Conservation (phyloP, 1,140 invertebrate species). For the Scaptomyza graminum region DNA sequence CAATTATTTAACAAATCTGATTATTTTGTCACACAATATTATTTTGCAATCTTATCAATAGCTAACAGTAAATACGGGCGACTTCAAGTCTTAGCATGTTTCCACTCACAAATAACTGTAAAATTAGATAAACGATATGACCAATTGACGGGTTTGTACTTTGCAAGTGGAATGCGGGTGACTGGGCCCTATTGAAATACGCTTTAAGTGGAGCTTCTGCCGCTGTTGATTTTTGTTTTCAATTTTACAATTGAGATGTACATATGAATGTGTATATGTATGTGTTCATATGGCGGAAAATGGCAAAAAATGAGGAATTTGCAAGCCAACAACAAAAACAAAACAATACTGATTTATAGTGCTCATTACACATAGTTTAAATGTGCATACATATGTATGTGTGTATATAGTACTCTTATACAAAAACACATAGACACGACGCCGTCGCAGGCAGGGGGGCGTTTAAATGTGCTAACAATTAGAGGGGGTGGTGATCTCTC, state of each 20-base stretch:
- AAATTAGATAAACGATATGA: conserved; percentile 37
- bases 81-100: conserved; percentile 24
- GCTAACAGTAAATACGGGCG: background rate
- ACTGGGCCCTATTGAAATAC: conserved; percentile 15
- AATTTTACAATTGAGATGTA: conserved; percentile 14
- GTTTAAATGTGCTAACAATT: conserved; percentile 41
- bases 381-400: no score
- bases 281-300: conserved; percentile 40
- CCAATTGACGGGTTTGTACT: conserved; percentile 10
- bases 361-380: conserved; percentile 36
- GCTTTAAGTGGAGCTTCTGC: conserved; percentile 5
- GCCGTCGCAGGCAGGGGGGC: conserved; percentile 24
- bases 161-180: conserved; percentile 19
- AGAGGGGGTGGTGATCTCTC: conserved; percentile 39
- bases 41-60: conserved; percentile 42
- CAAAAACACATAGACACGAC: conserved; percentile 7
- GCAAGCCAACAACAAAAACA: conserved; percentile 16
- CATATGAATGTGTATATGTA: conserved; percentile 9
- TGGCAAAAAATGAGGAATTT: conserved; percentile 42
- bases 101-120: conserved; percentile 1
- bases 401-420: background rate
- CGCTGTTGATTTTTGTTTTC: background rate
- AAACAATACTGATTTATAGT: conserved; percentile 45
- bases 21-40: background rate
- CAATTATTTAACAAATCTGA: background rate